Evolutionary conservation across 2,113 vertebrate genomes (phyloP), one percentile per base, ranked within the genome.

Genomic region (Forbesichthys agassizii): DNA sequence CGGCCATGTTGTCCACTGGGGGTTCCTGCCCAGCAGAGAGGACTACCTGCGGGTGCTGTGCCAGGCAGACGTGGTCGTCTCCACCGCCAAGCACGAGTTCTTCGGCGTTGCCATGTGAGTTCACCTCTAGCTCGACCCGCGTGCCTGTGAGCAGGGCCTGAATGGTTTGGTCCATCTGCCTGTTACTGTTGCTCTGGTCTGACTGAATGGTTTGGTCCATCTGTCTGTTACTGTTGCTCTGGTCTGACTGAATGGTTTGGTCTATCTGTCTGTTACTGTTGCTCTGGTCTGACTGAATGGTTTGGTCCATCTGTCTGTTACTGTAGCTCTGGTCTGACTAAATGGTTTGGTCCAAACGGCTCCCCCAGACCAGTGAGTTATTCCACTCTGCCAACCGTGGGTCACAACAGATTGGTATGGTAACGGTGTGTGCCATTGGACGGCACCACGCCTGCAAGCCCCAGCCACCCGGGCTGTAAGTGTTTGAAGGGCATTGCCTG

Each of bases 41-140:
- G 92, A 95, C 59, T 99, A 96, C 91, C 92, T 96, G 87, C 84
- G 55, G 75, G 92, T 90, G 10, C 90, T 99, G 71, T 94, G 94
- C 82, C 65, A 86, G 73, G 96, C 97, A 11, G 98, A 99, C 76
- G 95, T 99, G 75, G 96, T 96, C 74, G 66, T 98, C 89, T 98
- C 98, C 58, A 98, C 96, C 59, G 95, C 96, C 86, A 95, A 93
- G 73, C 97, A 98, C 8, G 95, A 99, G 90, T 98, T 99, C 93
- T 99, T 98, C 75, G 98, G 98, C 10, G 96, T 98, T 65, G 95
- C 97, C 62, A 95, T 98, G 97, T 98, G 92, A 96, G 96, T 95
- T 74, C 51, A 74, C 84, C 83, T 86, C 80, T 5, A 88, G 27
- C 84, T 85, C 87, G 48, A 71, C 57, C 68, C 52, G 14, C 42